Conservation (phyloP, 92 coral and sea anemone genomes). For the Zoanthus sociatus region DNA sequence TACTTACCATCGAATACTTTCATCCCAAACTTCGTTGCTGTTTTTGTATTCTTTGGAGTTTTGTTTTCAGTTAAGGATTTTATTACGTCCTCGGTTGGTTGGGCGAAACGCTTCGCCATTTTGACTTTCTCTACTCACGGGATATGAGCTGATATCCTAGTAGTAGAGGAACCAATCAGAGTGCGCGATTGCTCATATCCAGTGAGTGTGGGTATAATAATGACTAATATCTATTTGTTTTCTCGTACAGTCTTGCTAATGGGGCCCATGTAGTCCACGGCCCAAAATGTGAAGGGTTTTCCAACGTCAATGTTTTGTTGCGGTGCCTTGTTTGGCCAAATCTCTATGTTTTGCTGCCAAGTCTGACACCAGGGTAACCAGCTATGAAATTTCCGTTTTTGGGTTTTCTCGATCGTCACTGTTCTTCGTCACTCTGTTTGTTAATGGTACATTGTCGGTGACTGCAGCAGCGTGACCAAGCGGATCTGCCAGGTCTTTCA, state of each 20-base stretch:
- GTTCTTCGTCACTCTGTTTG: not conserved
- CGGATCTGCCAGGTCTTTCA: not conserved
- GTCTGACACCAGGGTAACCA: constrained; percentile 43
- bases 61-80: too few relatives aligned
- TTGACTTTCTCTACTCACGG: too few relatives aligned
- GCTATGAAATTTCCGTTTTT: constrained; percentile 5
- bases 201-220: too few relatives aligned
- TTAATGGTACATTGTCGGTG: not conserved
- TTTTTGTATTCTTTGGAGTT: too few relatives aligned
- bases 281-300: constrained; percentile 59
- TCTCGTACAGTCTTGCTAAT: constrained; percentile 1
- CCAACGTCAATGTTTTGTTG: constrained; percentile 30
- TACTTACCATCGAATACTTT: too few relatives aligned
- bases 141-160: too few relatives aligned
- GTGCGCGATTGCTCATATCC: too few relatives aligned
- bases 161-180: too few relatives aligned
- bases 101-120: too few relatives aligned
- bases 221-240: constrained; percentile 20
- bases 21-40: too few relatives aligned
- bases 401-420: not conserved
- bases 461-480: not conserved
- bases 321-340: constrained; percentile 43
- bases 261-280: constrained; percentile 51
- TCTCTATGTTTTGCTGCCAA: constrained; percentile 38
- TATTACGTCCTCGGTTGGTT: too few relatives aligned